Base-by-base conservation (phyloP, 2,888 invertebrate species). In the Reticulitermes lucifugus region DNA sequence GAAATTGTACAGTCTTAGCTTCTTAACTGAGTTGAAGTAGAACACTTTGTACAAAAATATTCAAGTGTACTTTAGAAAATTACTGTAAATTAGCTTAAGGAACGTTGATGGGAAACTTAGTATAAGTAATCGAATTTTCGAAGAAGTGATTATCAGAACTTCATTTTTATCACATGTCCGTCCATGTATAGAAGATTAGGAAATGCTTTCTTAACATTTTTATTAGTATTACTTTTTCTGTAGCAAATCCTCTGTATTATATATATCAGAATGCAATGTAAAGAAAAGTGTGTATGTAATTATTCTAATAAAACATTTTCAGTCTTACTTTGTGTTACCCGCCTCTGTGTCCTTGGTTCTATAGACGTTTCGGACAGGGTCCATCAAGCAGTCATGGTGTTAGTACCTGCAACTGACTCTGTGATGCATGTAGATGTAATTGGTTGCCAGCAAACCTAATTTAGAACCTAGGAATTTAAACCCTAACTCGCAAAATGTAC, bases 111-210 rank as follows among this genome's bases (percentile, higher is more conserved):
- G n/a, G n/a, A 6, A 65, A 65, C 25, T 7, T 65, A n/a, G 65
- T 25, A 10, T 25, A 25, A 65, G 65, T 14, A 9, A 65, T n/a
- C 25, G n/a, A 65, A 18, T 25, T 25, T 25, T 65, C 7, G 0
- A 65, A 65, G 60, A 60, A 65, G 65, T 25, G 25, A 12, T 65
- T 65, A 10, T 6, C n/a, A 65, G 4, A n/a, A 25, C 65, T 65
- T 65, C 65, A 65, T n/a, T 65, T 65, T 25, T 65, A 65, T 65
- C 65, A 65, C 1, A 12, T 65, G 65, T 65, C 65, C 65, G 65
- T 65, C 65, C 65, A 65, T 65, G n/a, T 65, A n/a, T 65, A 65
- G 65, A 21, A 18, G 65, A 35, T 65, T 65, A 65, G 65, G n/a
- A 65, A 65, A 65, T 65, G 65, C 25, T 65, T 25, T 25, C n/a